Evolutionary conservation across 2,888 invertebrate genomes (phyloP), one percentile per base, ranked within the genome.

Genomic region (Subacronicta megacephala): DNA sequence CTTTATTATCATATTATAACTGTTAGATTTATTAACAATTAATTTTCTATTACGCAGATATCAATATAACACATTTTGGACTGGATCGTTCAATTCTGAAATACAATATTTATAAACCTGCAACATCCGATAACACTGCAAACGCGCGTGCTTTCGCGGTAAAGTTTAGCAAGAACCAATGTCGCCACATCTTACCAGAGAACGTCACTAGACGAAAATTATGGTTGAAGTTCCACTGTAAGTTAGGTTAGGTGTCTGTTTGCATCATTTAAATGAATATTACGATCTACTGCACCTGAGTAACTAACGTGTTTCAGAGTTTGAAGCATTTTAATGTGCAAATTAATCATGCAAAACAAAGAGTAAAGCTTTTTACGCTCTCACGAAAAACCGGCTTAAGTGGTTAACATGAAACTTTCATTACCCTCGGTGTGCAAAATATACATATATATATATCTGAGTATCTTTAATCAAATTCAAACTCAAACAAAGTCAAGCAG

Each of bases 91-190:
- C 20, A 36, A 44, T 51, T 43, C 18, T 50, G 53, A 50, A 17
- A 40, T 46, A 26, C 31, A 46, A 56, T 46, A 47, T 46, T 42
- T 63, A 50, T 65, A n/a, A 56, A 51, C 55, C 20, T 20, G 20
- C 26, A 10, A 23, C 31, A 40, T 70, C n/a, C 10, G 20, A 16
- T 37, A 46, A 49, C 36, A 20, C 38, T 45, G 15, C 3, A 17
- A 31, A 31, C 5, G n/a, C 23, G 20, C 20, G 41, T n/a, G 38
- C 15, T 38, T 12, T 37, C 12, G 12, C 37, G 20, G 43, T 23
- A 53, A 54, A 56, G 42, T 75, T 62, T 44, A 42, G 15, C 33
- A 58, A 57, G 61, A 70, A 55, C 40, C 49, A 46, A 57, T 43
- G 56, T 45, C 52, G 64, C 54, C 52, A 67, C 51, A 44, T 67